Evolutionary conservation across 2,113 vertebrate species (phyloP).

Genomic region (Scophthalmus maximus): DNA sequence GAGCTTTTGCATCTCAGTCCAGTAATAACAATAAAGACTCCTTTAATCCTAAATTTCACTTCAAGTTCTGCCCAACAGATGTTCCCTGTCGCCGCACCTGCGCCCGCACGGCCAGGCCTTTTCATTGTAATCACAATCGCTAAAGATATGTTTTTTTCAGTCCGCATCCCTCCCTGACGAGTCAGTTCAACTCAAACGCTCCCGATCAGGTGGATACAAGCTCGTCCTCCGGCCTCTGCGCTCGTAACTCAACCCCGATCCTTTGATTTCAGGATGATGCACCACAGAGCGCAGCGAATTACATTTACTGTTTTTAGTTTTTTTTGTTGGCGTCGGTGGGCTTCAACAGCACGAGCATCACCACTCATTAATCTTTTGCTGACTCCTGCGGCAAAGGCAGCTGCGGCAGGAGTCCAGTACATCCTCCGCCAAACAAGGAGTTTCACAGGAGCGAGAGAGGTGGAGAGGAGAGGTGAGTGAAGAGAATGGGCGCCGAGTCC

Average conservation of each 20-base stretch:
- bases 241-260: constrained; percentile 6
- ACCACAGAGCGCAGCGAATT: constrained; percentile 2
- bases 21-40: constrained; percentile 3
- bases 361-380: constrained; percentile 49
- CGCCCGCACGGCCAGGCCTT: neutral
- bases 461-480: constrained; percentile 18
- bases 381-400: constrained; percentile 40
- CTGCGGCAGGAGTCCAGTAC: constrained; percentile 43
- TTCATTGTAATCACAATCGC: constrained; percentile 9
- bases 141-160: neutral
- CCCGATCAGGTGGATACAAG: neutral
- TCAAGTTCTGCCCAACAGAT: constrained; percentile 7
- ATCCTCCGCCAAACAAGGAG: constrained; percentile 50
- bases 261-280: constrained; percentile 24
- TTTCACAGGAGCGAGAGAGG: constrained; percentile 48
- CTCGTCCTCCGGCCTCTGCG: neutral
- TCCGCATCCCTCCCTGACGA: neutral
- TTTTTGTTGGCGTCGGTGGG: neutral
- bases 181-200: neutral
- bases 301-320: constrained; percentile 12
- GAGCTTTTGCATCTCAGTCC: neutral
- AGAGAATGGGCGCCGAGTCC: constrained; percentile 40
- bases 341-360: constrained; percentile 12
- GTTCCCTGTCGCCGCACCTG: neutral
- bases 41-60: neutral